Evolutionary conservation across 1,140 invertebrate species (phyloP), one percentile per base, ranked within the genome.

Genomic region (Metopolophium dirhodum): DNA sequence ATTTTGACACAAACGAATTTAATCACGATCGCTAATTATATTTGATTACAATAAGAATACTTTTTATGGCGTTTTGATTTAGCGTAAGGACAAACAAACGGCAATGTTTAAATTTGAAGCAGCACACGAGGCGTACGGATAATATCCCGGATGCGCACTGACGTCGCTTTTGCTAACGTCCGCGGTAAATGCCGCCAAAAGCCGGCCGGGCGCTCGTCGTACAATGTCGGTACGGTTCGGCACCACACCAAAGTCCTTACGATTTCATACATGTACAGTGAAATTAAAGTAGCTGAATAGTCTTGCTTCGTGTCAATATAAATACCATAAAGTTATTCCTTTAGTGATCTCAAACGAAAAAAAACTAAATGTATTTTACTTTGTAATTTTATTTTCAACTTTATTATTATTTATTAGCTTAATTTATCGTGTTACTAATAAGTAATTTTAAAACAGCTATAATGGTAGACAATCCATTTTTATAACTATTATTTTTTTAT

Each of bases 121-220:
- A 49, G 22, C 61, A 92, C 90, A 85, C 91, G 91, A 51, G n/a
- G 35, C 45, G 77, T 85, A 93, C 91, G 91, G 82, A 41, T 86
- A 93, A 93, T 93, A 30, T 93, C 91, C 91, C 91, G 91, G 91
- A 51, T 93, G 35, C 91, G 91, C 91, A 93, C 91, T 93, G 91
- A 57, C 91, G 91, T 86, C 47, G 82, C 91, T 51, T 93, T 93
- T 86, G 82, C 91, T 51, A 37, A 83, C 91, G 45, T 82, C 37
- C 35, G 18, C 14, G n/a, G 45, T 26, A 93, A 93, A 93, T 54
- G 91, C 91, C 91, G 91, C 91, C 49, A 93, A 93, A 93, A 93
- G 91, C 91, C 91, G 91, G 91, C 35, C 82, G 82, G 49, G 82
- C 82, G 47, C 91, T 93, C 49, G 82, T 93, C 91, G 91, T 93